Evolutionary conservation across 2,888 invertebrate species (phyloP), one percentile per base, ranked within the genome.

Genomic region (Isotomurus palustris): DNA sequence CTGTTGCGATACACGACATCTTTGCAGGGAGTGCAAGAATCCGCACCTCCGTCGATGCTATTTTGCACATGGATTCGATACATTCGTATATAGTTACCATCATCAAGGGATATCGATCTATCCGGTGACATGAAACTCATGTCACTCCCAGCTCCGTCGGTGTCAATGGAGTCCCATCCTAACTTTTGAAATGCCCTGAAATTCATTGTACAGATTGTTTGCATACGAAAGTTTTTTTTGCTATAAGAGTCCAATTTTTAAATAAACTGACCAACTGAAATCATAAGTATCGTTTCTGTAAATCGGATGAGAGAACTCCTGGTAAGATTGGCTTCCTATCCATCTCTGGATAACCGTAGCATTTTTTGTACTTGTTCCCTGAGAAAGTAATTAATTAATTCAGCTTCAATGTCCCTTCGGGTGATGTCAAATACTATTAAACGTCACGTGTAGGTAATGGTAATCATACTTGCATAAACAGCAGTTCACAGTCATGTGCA

Each of bases 51-150:
- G 40, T 75, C 74, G 17, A 78, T 68, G 0, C 79, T 79, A 69
- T 82, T 81, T 3, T 80, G 79, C 6, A 82, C 76, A 62, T 78
- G 77, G 48, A 83, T 75, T 32, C 75, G 74, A 72, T 75, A 80
- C 52, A 82, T 78, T 57, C 75, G 75, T 12, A 79, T 80, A 32
- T 74, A 71, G 62, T 79, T 79, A 47, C 74, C 67, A 32, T 71
- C 71, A 32, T 63, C 58, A n/a, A 52, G 45, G 3, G 56, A 8
- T 21, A 40, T 19, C 2, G 35, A 45, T 35, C 58, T 60, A n/a
- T 54, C 49, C 57, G 24, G 14, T 17, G 5, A 17, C 19, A 17
- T n/a, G 38, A 57, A 66, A 4, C 24, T 24, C 5, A 53, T 52
- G 2, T 63, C 64, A 6, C 22, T 28, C 40, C n/a, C 36, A 3